Percentiles rank a stretch among this genome's conserved stretches.
Evolutionary conservation across 2,113 vertebrate species (phyloP).

Genomic region (Alethe castanea): DNA sequence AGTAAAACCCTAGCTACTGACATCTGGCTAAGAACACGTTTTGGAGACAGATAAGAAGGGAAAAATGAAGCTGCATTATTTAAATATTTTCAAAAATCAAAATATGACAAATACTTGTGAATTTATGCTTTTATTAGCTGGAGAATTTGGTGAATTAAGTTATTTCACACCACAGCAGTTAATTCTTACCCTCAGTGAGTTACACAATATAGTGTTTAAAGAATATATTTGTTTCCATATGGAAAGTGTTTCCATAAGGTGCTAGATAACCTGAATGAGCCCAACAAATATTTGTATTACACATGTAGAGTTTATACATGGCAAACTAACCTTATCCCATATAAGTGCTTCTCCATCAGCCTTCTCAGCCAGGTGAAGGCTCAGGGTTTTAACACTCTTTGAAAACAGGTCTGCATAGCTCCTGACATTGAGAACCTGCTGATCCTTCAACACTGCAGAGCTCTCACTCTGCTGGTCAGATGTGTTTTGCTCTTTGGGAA

Average conservation of each 20-base stretch:
- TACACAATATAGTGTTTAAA: not conserved
- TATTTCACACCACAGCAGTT: not conserved
- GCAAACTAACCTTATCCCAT: constrained; percentile 92
- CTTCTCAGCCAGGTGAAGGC: constrained; percentile 84
- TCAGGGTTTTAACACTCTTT: constrained; percentile 88
- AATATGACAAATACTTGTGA: not conserved
- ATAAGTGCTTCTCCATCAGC: constrained; percentile 89
- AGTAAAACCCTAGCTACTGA: not conserved
- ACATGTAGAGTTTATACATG: not conserved
- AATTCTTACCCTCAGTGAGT: not conserved
- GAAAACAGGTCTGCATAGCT: constrained; percentile 87
- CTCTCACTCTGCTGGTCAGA: constrained; percentile 74
- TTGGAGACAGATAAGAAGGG: not conserved
- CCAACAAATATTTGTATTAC: not conserved
- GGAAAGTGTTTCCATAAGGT: not conserved
- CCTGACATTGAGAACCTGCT: constrained; percentile 89
- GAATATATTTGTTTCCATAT: not conserved
- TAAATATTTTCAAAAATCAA: not conserved
- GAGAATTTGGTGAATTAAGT: not conserved
- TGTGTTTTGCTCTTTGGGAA: constrained; percentile 45
- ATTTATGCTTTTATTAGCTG: not conserved
- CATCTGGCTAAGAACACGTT: not conserved
- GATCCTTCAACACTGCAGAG: constrained; percentile 86
- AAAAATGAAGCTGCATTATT: not conserved
- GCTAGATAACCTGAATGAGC: not conserved